Conservation (phyloP, 2,888 invertebrate genomes). For the Drosophila ustulata region DNA sequence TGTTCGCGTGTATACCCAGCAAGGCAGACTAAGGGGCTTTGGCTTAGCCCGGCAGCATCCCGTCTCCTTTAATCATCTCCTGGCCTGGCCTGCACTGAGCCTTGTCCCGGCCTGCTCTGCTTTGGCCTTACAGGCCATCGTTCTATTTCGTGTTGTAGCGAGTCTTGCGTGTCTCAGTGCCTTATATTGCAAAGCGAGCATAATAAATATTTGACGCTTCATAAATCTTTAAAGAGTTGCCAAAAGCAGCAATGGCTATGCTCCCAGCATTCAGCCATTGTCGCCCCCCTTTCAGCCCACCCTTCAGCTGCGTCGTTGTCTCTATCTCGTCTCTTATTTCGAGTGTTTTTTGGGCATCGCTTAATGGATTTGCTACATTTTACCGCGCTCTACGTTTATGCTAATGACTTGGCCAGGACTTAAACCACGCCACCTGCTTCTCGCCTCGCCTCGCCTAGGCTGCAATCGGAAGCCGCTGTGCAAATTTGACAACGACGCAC, state of each 20-base stretch:
- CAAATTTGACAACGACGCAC: conserved; percentile 78
- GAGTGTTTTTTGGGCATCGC: conserved; percentile 37
- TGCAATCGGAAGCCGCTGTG: conserved; percentile 71
- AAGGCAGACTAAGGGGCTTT: conserved; percentile 54
- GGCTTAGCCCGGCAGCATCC: conserved; percentile 46
- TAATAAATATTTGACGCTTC: conserved; percentile 84
- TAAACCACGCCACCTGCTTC: neutral
- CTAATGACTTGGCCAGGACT: conserved; percentile 67
- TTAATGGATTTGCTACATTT: conserved; percentile 79
- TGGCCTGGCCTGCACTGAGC: conserved; percentile 6
- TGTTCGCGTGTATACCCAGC: conserved; percentile 63
- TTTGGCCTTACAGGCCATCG: conserved; percentile 31
- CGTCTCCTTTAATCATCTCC: conserved; percentile 24
- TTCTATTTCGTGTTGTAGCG: conserved; percentile 71
- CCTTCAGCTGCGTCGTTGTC: neutral
- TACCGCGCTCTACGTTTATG: conserved; percentile 70
- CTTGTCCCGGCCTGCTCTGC: conserved; percentile 3
- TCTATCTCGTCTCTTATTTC: conserved; percentile 37
- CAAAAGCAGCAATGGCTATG: conserved; percentile 55
- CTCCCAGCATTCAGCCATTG: conserved; percentile 19
- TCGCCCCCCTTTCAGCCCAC: neutral
- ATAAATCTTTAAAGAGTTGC: conserved; percentile 83
- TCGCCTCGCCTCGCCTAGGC: conserved; percentile 24
- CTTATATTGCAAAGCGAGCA: conserved; percentile 82
- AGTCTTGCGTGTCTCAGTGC: conserved; percentile 75